phyloP scores from a whole-genome alignment of 2,797 vertebrate species.

The Lateolabrax maculatus region DNA sequence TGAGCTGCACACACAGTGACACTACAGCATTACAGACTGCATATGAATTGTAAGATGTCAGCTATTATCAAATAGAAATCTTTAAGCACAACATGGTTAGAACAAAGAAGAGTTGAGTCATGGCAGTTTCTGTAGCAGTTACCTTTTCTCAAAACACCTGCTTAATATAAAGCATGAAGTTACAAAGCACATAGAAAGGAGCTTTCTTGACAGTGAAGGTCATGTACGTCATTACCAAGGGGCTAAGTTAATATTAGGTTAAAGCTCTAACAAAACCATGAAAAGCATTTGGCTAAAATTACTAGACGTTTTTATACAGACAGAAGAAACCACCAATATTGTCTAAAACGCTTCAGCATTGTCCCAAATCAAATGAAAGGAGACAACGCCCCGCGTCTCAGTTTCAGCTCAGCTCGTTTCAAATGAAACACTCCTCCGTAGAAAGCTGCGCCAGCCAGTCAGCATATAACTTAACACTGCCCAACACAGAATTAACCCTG shows the following conservation, averaged over 20 bases:
- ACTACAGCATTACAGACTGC: background rate
- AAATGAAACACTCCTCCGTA: background rate
- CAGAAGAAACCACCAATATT: background rate
- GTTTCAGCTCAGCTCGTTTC: background rate
- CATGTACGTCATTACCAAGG: background rate
- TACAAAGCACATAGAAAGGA: background rate
- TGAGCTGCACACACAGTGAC: slow-evolving; percentile 45
- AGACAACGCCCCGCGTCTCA: slow-evolving; percentile 3
- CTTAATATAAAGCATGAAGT: too few relatives aligned
- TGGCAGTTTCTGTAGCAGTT: background rate
- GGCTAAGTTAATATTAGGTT: background rate
- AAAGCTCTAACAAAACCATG: background rate
- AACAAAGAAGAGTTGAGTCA: background rate
- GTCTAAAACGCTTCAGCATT: too few relatives aligned
- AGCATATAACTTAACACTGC: background rate
- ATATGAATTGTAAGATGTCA: background rate
- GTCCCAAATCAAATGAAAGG: background rate
- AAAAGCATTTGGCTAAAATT: background rate
- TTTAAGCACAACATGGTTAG: background rate
- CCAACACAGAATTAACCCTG: background rate
- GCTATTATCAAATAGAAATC: background rate
- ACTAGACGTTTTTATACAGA: background rate
- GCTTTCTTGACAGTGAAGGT: background rate
- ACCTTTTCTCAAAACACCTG: background rate
- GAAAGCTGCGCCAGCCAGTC: background rate